These are phyloP conservation scores for Parelbella ahira DNA, from an alignment of 2,888 invertebrate species.

Conservation along the genomic window DNA sequence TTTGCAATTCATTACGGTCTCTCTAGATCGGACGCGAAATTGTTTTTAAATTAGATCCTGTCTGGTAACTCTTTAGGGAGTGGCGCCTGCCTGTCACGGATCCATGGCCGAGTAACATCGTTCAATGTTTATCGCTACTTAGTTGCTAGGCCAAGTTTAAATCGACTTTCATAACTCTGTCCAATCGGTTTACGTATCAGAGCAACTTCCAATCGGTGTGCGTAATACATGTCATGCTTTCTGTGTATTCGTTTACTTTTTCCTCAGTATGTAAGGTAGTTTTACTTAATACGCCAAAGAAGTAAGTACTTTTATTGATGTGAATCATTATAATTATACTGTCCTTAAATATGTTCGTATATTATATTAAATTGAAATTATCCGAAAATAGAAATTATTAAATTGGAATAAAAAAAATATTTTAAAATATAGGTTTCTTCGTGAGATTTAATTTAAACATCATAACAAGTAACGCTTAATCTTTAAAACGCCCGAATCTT, in stretches of 20 bases:
- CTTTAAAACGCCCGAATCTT: too few relatives aligned
- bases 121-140: slow-evolving; percentile 34
- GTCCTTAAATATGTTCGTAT: too few relatives aligned
- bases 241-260: slow-evolving; percentile 4
- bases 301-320: too few relatives aligned
- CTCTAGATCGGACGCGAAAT: slow-evolving; percentile 58
- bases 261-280: too few relatives aligned
- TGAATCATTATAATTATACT: too few relatives aligned
- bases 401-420: too few relatives aligned
- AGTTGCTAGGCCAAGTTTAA: slow-evolving; percentile 24
- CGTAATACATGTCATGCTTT: slow-evolving; percentile 18
- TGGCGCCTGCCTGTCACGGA: slow-evolving; percentile 48
- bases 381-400: too few relatives aligned
- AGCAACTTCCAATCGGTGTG: slow-evolving; percentile 12
- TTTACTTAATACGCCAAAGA: too few relatives aligned
- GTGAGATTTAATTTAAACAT: too few relatives aligned
- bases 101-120: slow-evolving; percentile 51
- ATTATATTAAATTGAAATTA: too few relatives aligned
- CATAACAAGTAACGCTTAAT: too few relatives aligned
- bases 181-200: slow-evolving; percentile 18
- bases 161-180: slow-evolving; percentile 24
- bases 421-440: too few relatives aligned
- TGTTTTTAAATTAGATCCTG: slow-evolving; percentile 69
- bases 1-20: slow-evolving; percentile 63
- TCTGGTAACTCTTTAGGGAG: slow-evolving; percentile 30